phyloP scores from a whole-genome alignment of 2,797 vertebrate genomes.

The Cirrhinus molitorella region DNA sequence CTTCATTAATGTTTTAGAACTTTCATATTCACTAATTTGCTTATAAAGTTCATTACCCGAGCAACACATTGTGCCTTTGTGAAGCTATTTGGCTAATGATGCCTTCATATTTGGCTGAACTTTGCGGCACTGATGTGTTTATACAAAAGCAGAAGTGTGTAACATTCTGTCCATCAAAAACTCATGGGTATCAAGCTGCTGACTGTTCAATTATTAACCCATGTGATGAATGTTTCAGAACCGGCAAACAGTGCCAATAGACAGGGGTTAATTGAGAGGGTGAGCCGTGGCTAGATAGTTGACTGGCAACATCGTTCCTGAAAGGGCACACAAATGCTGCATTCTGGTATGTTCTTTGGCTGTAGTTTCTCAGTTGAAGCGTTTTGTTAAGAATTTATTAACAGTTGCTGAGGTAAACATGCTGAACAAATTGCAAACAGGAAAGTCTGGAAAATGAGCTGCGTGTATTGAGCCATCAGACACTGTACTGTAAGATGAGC shows the following conservation, averaged over 20 bases:
- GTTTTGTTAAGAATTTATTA: not conserved
- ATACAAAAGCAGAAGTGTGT: constrained; percentile 2
- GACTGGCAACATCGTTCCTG: not conserved
- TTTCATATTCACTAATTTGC: constrained; percentile 3
- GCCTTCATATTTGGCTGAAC: constrained; percentile 31
- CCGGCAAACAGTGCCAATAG: constrained; percentile 17
- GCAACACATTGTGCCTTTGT: constrained; percentile 5
- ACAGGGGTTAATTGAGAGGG: not conserved
- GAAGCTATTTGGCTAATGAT: constrained; percentile 28
- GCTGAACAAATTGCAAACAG: not conserved
- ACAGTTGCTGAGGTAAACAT: not conserved
- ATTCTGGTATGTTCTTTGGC: not conserved
- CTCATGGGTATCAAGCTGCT: constrained; percentile 3
- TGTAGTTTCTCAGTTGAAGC: constrained; percentile 1
- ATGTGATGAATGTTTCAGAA: constrained; percentile 35
- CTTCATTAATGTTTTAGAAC: constrained; percentile 31
- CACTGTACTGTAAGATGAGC: constrained; percentile 22
- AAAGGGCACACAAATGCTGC: constrained; percentile 17
- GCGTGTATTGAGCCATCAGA: constrained; percentile 9
- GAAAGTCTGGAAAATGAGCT: constrained; percentile 23
- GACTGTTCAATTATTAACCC: constrained; percentile 39
- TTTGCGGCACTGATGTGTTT: not conserved
- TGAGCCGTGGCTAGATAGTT: not conserved
- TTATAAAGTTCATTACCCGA: constrained; percentile 19
- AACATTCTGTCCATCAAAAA: not conserved